These are phyloP conservation scores for Liopterus haemorrhoidalis DNA, from an alignment of 2,888 invertebrate genomes.

Conservation along the genomic window DNA sequence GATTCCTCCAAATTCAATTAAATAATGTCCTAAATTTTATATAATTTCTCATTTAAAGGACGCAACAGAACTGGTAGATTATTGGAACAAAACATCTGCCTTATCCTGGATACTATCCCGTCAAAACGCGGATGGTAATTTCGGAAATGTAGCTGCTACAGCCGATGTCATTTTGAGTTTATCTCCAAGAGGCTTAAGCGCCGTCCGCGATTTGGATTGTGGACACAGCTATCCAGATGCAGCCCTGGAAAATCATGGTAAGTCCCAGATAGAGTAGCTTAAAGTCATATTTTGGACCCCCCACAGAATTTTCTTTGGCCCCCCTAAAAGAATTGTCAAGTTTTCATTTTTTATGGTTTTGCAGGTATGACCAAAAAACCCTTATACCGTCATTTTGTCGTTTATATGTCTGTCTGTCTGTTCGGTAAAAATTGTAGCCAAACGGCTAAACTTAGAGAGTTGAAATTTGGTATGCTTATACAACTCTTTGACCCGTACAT, in stretches of 20 bases:
- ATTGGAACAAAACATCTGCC: slow-evolving; percentile 76
- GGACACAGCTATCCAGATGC: slow-evolving; percentile 43
- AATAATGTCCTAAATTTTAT: background rate
- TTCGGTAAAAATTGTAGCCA: no score
- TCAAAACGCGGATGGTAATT: slow-evolving; percentile 73
- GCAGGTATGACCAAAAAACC: no score
- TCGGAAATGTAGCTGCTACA: slow-evolving; percentile 69
- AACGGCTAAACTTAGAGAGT: no score
- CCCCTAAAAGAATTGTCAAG: background rate
- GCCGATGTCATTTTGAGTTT: slow-evolving; percentile 76
- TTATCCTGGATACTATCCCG: slow-evolving; percentile 66
- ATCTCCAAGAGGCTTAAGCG: slow-evolving; percentile 64
- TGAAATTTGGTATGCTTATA: no score
- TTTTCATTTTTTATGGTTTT: slow-evolving; percentile 9
- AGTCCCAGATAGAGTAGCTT: no score
- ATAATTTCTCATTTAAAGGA: slow-evolving; percentile 54
- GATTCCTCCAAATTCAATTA: background rate
- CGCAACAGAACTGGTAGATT: slow-evolving; percentile 60
- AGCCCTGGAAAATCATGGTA: slow-evolving; percentile 48
- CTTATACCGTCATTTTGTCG: no score
- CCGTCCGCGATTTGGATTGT: slow-evolving; percentile 54
- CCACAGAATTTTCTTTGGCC: no score
- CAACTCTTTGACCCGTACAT: no score
- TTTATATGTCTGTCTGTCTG: no score
- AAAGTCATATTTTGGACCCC: no score